These are phyloP conservation scores for Dexiosoma caninum DNA, from an alignment of 2,888 invertebrate genomes.

Conservation along the genomic window DNA sequence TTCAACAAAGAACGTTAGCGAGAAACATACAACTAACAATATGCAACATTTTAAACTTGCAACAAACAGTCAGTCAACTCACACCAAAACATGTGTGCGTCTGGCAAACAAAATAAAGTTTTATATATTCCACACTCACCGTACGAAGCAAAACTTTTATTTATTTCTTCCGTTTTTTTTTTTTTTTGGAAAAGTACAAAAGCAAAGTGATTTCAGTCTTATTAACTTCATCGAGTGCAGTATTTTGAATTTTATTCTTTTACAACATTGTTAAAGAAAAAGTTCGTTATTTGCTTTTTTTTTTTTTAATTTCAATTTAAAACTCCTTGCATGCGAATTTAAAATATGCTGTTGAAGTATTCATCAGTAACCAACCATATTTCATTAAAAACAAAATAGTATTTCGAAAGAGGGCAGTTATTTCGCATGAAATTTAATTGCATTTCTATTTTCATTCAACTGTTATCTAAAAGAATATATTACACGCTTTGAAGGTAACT, in stretches of 20 bases:
- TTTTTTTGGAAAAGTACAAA: slow-evolving; percentile 41
- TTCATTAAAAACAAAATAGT: slow-evolving; percentile 12
- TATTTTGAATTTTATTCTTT: slow-evolving; percentile 41
- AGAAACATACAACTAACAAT: slow-evolving; percentile 14
- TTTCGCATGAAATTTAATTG: slow-evolving; percentile 30
- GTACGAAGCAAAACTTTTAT: slow-evolving; percentile 27
- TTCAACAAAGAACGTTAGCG: slow-evolving; percentile 24
- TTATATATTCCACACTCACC: neutral
- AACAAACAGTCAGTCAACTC: neutral
- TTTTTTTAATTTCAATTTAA: neutral
- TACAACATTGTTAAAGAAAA: slow-evolving; percentile 31
- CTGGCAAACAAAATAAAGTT: slow-evolving; percentile 37
- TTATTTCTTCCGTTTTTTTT: slow-evolving; percentile 6
- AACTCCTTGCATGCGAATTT: neutral
- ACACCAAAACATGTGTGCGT: neutral
- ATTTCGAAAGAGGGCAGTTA: slow-evolving; percentile 4
- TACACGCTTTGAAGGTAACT: slow-evolving; percentile 16
- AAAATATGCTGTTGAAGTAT: slow-evolving; percentile 12
- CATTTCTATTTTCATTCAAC: slow-evolving; percentile 26
- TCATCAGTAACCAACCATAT: slow-evolving; percentile 9
- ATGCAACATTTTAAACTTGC: slow-evolving; percentile 19
- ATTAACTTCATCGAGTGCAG: slow-evolving; percentile 73
- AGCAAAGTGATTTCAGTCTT: slow-evolving; percentile 68
- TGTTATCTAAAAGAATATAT: slow-evolving; percentile 30
- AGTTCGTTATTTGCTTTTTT: slow-evolving; percentile 1